Base-by-base conservation (phyloP, 2,888 invertebrate species). In the Brachynemurus nebulosus region DNA sequence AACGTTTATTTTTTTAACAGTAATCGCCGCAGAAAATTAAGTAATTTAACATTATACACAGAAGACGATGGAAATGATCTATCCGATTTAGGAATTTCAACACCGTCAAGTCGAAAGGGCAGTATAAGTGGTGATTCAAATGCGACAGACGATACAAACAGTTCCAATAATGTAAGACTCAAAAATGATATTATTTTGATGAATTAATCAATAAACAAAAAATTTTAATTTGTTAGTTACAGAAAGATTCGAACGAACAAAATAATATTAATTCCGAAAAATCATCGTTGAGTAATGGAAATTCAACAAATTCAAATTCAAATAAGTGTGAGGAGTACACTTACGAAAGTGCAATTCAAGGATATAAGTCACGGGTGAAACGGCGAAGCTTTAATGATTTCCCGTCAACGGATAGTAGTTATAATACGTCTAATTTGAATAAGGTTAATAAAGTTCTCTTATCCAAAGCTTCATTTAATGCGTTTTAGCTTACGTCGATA, bases 311-410 rank as follows among this genome's bases (percentile, higher is more conserved):
- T n/a, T n/a, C n/a, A n/a, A n/a, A n/a, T n/a, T n/a, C n/a, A n/a
- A n/a, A n/a, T n/a, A n/a, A n/a, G n/a, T n/a, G n/a, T n/a, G n/a
- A n/a, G n/a, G 86, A 86, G 61, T 88, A 86, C 63, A 86, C 86
- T 0, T 89, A 86, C 61, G 88, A 89, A 63, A 80, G 85, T 54
- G 86, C 88, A 54, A 88, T 88, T 54, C 82, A 88, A 59, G 82
- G 84, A 53, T 89, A 89, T 64, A 82, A 86, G 54, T 81, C 84
- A 42, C 72, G 85, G 52, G 84, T 81, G 38, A 74, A 80, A 54
- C 39, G 40, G 34, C 6, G 30, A 30, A 30, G 30, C 6, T 30
- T 30, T 30, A n/a, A 30, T 30, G 37, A 37, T 18, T 37, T 12
- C n/a, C 30, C n/a, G 14, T 8, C 23, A 23, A 7, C 23, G n/a